These are phyloP conservation scores for Syrista parreyssii DNA, from an alignment of 2,888 invertebrate species.

Conservation along the genomic window DNA sequence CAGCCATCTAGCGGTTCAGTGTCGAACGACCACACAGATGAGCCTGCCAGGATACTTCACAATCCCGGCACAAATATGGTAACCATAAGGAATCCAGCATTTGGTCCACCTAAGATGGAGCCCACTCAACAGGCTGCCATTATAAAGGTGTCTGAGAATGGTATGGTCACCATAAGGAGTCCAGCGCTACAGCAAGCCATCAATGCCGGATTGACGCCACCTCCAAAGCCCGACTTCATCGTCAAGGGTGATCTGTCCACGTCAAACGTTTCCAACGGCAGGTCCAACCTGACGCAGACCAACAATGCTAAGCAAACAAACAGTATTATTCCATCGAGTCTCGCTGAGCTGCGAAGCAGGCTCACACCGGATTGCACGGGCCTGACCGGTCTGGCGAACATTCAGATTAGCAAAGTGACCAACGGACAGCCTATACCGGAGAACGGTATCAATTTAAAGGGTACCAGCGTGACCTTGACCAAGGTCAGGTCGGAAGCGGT, in stretches of 20 bases:
- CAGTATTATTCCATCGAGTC: conserved; percentile 52
- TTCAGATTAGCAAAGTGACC: conserved; percentile 63
- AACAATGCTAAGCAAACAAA: conserved; percentile 40
- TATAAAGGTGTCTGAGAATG: conserved; percentile 76
- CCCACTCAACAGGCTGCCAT: conserved; percentile 73
- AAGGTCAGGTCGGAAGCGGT: conserved; percentile 47
- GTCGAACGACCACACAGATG: conserved; percentile 43
- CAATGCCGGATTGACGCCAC: conserved; percentile 60
- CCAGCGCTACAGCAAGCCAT: conserved; percentile 72
- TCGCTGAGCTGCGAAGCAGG: conserved; percentile 55
- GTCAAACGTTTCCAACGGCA: conserved; percentile 26
- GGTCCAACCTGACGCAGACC: conserved; percentile 25
- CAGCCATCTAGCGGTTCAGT: conserved; percentile 49
- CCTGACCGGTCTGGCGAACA: conserved; percentile 58
- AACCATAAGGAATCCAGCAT: conserved; percentile 83
- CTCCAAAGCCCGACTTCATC: conserved; percentile 61
- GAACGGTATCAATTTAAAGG: conserved; percentile 60
- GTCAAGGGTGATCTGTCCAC: conserved; percentile 54
- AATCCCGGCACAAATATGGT: conserved; percentile 75
- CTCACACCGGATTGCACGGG: conserved; percentile 52
- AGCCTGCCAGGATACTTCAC: conserved; percentile 64
- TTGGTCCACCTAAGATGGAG: conserved; percentile 70
- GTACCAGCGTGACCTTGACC: conserved; percentile 62
- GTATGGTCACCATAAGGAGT: conserved; percentile 88
- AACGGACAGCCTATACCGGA: conserved; percentile 62